Conservation (phyloP, 2,113 vertebrate genomes). For the Arvicanthis niloticus region DNA sequence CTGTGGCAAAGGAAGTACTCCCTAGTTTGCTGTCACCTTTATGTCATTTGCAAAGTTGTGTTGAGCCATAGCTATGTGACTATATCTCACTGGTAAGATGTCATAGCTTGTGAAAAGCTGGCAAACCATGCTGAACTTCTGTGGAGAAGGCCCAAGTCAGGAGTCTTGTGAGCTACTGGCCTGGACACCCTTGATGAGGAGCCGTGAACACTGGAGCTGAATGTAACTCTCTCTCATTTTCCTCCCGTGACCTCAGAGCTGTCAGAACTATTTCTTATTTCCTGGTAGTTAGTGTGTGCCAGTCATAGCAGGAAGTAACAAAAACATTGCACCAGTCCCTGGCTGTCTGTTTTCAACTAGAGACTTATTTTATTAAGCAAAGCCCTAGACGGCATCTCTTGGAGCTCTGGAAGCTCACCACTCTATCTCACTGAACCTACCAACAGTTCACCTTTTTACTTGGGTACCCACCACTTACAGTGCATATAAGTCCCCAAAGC, state of each 20-base stretch:
- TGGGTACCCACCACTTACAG: background rate
- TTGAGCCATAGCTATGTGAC: background rate
- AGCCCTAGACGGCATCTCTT: background rate
- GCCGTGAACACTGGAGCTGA: background rate
- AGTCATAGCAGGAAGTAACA: background rate
- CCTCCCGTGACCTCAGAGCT: slow-evolving; percentile 16
- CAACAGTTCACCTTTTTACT: background rate
- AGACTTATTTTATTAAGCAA: background rate
- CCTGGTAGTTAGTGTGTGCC: background rate
- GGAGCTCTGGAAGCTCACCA: background rate
- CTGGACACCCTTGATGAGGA: background rate
- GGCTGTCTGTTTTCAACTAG: background rate
- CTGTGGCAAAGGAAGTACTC: slow-evolving; percentile 3
- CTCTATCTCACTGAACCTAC: background rate
- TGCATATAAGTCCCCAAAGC: background rate
- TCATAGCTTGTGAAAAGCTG: slow-evolving; percentile 20
- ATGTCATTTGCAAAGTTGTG: background rate
- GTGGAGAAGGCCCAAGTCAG: background rate
- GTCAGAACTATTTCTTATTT: slow-evolving; percentile 26
- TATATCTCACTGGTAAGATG: background rate
- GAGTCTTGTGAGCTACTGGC: background rate
- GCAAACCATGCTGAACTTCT: background rate
- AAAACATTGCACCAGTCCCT: background rate
- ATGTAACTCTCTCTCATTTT: background rate
- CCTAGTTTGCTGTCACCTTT: background rate